Evolutionary conservation across 37 sponge, comb jelly and placozoan species (phyloP).

Genomic region (Lycopodina hypogea): DNA sequence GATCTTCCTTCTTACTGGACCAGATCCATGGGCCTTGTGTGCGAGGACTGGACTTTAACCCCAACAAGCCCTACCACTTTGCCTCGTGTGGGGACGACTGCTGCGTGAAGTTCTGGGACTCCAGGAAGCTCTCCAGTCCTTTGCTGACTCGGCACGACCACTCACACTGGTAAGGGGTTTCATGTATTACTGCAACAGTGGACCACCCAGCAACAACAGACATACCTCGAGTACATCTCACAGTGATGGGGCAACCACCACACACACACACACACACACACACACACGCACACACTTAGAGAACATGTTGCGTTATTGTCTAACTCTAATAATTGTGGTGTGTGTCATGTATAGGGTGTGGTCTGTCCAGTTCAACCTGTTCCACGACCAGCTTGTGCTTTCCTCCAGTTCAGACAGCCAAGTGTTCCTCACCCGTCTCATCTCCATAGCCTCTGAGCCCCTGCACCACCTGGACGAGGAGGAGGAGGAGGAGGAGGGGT

Average conservation of each 20-base stretch:
- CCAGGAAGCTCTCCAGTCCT: conserved; percentile 65
- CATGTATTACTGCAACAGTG: neutral
- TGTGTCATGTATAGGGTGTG: conserved; percentile 74
- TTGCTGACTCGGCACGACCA: conserved; percentile 80
- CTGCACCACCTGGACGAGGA: conserved; percentile 64
- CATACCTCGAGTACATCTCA: too few species aligned
- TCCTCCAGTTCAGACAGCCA: conserved; percentile 88
- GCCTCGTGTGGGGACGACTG: conserved; percentile 98
- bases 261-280: too few species aligned
- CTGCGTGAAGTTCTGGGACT: conserved; percentile 90
- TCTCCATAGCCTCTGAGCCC: conserved; percentile 89
- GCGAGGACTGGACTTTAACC: conserved; percentile 89
- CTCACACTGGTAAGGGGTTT: conserved; percentile 87
- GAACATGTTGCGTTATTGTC: too few species aligned
- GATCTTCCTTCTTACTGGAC: conserved; percentile 46
- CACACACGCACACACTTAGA: too few species aligned
- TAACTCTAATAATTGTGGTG: too few species aligned
- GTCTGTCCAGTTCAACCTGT: conserved; percentile 87
- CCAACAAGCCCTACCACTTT: conserved; percentile 89
- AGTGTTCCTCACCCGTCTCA: conserved; percentile 74
- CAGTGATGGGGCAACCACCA: too few species aligned
- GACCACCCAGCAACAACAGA: neutral
- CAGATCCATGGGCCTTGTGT: conserved; percentile 73
- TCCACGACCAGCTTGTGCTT: conserved; percentile 90
- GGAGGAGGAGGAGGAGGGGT: conserved; percentile 46